A percentile compares a stretch with the other conserved stretches of the same genome.
These are phyloP conservation scores for Conchocele bisecta DNA, from an alignment of 2,888 invertebrate species.

Conservation along the genomic window DNA sequence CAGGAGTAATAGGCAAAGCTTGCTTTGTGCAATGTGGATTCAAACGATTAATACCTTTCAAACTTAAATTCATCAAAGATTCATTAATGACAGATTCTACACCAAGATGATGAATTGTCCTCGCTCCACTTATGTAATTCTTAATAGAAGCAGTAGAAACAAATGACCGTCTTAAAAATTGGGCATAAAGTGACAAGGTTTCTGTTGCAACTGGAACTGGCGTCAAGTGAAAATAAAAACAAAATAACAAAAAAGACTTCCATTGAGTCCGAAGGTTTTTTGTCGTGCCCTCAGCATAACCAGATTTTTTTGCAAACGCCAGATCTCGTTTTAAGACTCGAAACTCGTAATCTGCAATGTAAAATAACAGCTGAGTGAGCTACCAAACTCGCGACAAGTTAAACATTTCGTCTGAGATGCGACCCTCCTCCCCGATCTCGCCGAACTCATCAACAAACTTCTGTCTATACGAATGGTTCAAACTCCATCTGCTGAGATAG, in stretches of 20 bases:
- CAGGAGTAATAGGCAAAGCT: constrained; percentile 5
- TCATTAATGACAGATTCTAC: background rate
- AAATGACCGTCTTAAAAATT: constrained; percentile 1
- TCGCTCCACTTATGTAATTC: constrained; percentile 21
- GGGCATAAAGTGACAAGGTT: constrained; percentile 1
- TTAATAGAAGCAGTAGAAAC: background rate
- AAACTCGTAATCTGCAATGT: constrained; percentile 1
- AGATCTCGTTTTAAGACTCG: background rate
- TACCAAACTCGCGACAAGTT: background rate
- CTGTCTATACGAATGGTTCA: background rate
- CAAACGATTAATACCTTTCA: constrained; percentile 7
- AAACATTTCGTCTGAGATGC: background rate
- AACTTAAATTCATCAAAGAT: background rate
- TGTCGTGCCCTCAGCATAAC: constrained; percentile 12
- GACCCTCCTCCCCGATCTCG: no score
- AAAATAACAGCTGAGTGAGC: background rate
- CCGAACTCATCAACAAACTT: no score
- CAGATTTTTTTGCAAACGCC: constrained; percentile 1
- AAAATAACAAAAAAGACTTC: constrained; percentile 23
- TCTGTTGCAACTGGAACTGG: background rate
- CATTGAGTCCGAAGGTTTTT: background rate
- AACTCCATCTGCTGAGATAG: background rate
- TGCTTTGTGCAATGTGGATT: constrained; percentile 1
- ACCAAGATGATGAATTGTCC: background rate
- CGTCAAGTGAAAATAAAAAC: constrained; percentile 6